Percentiles rank a stretch among this genome's conserved stretches.
Evolutionary conservation across 2,888 invertebrate species (phyloP).

Genomic region (Andrena bucephala): DNA sequence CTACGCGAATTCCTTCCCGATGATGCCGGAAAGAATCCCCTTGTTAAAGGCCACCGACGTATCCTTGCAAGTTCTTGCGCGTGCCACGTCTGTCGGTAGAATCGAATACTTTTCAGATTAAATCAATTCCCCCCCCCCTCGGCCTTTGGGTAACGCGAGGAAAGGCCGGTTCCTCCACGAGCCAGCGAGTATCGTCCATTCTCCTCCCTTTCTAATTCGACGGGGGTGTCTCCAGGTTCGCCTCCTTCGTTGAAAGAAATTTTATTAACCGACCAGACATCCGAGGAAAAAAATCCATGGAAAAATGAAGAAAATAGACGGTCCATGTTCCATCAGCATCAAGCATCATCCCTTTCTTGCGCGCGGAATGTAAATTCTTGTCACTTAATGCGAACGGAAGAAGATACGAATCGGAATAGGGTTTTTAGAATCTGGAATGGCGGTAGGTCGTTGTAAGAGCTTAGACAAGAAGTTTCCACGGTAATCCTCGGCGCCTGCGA

Average conservation of each 20-base stretch:
- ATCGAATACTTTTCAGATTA: constrained; percentile 54
- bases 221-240: not conserved
- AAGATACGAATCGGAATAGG: no score
- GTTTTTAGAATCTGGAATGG: not conserved
- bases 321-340: no score
- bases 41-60: constrained; percentile 39
- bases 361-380: not conserved
- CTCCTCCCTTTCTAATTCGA: constrained; percentile 1
- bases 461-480: constrained; percentile 50
- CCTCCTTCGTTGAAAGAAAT: constrained; percentile 15
- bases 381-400: not conserved
- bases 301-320: not conserved
- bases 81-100: constrained; percentile 30
- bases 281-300: not conserved
- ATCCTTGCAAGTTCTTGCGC: constrained; percentile 17
- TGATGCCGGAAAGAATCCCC: constrained; percentile 41
- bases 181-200: constrained; percentile 32
- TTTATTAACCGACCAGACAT: constrained; percentile 22
- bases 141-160: constrained; percentile 19
- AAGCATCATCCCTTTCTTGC: no score
- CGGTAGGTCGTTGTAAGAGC: constrained; percentile 29
- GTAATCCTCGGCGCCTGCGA: constrained; percentile 68
- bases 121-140: constrained; percentile 42
- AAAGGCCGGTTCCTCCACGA: not conserved
- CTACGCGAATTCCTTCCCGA: constrained; percentile 46